Evolutionary conservation across 2,888 invertebrate genomes (phyloP), one percentile per base, ranked within the genome.

Genomic region (Balanococcus diminutus): DNA sequence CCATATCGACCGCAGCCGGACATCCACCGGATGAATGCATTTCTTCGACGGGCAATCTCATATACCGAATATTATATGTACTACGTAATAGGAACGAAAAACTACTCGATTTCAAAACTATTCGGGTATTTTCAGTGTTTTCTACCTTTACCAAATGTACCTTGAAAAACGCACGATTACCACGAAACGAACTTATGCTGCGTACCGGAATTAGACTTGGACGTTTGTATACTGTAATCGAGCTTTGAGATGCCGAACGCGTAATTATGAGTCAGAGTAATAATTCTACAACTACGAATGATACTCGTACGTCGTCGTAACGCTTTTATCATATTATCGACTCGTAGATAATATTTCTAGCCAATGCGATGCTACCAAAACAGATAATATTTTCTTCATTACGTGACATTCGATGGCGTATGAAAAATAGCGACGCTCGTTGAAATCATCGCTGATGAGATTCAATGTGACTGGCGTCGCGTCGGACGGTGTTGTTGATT

Each of bases 1-100:
- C 28, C 75, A 75, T 32, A 31, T 75, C 61, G 28, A 28, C 75
- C 32, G 75, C 16, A 32, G 75, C 75, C 75, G 75, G 75, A 36
- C n/a, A 75, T 32, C 72, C 72, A 32, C 75, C 32, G 75, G 32
- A 75, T 19, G 75, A 75, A 75, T 75, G 75, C 75, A 75, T 75
- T 32, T 75, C 32, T 75, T 19, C 32, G n/a, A 14, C 9, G n/a
- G 25, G 32, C 75, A 32, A n/a, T 75, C 16, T 75, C 75, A 75
- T 75, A 75, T 75, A 75, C n/a, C 2, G 3, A 16, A 25, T 3
- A n/a, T 28, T 22, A 4, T 22, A 28, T 9, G 14, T 67, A 22
- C 61, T 22, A 6, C 8, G 11, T 67, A 28, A 51, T 51, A 19
- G 51, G 51, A 2, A 19, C 19, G 14, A 42, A 42, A 42, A 19